These are phyloP conservation scores for Colinus virginianus DNA, from an alignment of 2,113 vertebrate genomes.

Conservation along the genomic window DNA sequence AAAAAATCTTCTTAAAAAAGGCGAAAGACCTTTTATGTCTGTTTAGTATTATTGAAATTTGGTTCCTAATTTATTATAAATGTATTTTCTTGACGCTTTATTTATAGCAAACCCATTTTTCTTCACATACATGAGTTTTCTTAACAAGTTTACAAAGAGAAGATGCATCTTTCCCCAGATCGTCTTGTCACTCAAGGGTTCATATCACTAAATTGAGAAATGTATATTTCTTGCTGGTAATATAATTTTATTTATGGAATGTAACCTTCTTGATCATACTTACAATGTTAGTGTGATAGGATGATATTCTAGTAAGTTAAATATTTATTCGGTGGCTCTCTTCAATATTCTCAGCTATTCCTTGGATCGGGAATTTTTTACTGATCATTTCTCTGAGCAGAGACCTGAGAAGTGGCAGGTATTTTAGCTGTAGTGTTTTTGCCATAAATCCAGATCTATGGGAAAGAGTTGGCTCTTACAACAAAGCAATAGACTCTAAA, in stretches of 20 bases:
- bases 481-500: not conserved
- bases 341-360: not conserved
- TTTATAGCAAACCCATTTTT: not conserved
- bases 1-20: constrained; percentile 83
- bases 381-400: not conserved
- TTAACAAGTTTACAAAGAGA: not conserved
- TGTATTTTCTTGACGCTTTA: constrained; percentile 38
- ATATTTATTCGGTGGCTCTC: not conserved
- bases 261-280: not conserved
- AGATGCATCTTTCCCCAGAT: not conserved
- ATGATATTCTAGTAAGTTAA: not conserved
- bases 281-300: not conserved
- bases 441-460: not conserved
- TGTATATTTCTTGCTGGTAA: not conserved
- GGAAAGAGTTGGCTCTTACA: not conserved
- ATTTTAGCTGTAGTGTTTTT: not conserved
- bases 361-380: not conserved
- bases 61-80: constrained; percentile 50
- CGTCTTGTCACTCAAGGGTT: not conserved
- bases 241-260: not conserved
- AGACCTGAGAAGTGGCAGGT: not conserved
- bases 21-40: constrained; percentile 77
- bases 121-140: not conserved
- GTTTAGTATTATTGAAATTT: constrained; percentile 72
- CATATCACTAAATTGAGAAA: not conserved